These are phyloP conservation scores for Passer montanus DNA, from an alignment of 2,113 vertebrate species.

Conservation along the genomic window DNA sequence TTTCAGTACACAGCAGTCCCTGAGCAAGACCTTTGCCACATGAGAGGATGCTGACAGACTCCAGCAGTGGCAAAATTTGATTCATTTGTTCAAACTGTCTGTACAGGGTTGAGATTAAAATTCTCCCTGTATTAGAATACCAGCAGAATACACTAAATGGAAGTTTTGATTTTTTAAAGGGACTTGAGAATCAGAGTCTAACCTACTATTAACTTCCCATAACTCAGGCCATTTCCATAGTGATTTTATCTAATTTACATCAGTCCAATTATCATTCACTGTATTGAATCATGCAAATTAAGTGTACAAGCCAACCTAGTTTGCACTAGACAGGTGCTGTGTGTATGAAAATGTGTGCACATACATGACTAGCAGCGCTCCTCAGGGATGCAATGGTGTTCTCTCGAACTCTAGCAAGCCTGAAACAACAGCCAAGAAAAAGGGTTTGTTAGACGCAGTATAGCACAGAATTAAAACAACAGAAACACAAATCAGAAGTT, in stretches of 20 bases:
- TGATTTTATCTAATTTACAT: background rate
- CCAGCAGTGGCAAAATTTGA: background rate
- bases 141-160: background rate
- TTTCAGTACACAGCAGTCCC: background rate
- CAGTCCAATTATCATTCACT: background rate
- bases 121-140: background rate
- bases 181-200: background rate
- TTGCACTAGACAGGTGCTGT: background rate
- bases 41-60: background rate
- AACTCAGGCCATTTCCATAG: background rate
- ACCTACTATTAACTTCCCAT: background rate
- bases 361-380: constrained; percentile 91
- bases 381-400: constrained; percentile 95
- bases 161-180: background rate
- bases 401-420: constrained; percentile 92
- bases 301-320: background rate
- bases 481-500: background rate
- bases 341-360: background rate
- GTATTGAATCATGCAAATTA: background rate
- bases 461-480: background rate
- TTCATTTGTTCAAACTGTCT: background rate
- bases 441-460: background rate
- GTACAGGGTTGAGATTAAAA: background rate
- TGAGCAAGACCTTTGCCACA: background rate
- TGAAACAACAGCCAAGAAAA: constrained; percentile 64